Evolutionary conservation across 2,888 invertebrate genomes (phyloP), one percentile per base, ranked within the genome.

Genomic region (Leuctra nigra): DNA sequence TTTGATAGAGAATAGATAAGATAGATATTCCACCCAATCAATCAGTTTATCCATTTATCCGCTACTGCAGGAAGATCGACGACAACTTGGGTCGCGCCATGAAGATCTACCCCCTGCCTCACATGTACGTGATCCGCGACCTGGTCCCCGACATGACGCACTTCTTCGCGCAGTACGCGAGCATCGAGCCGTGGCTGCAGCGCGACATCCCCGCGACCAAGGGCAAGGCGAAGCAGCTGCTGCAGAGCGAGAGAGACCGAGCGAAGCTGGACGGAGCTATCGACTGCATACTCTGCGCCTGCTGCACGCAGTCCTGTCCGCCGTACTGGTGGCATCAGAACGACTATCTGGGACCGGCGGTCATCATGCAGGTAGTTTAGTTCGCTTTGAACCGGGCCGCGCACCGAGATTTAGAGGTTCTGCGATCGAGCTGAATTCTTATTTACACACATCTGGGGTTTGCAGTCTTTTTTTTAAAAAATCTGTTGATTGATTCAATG

Each of bases 301-400:
- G 91, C 68, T 91, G 91, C 66, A 78, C 86, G 0, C 88, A 86
- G 0, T 75, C 87, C 0, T 91, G 91, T 64, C 91, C 91, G 0
- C 84, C 86, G 55, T 91, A 91, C 69, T 91, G 91, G n/a, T 91
- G 91, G 91, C 87, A 88, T 63, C 83, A 85, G 0, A 82, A 89
- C 59, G 80, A 87, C 63, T 91, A 88, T 69, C 73, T 91, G 36
- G 91, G 91, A 0, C 91, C 91, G 0, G 88, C 90, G 1, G 77
- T 83, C 1, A 75, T 91, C 38, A 74, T 87, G 74, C 83, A 84
- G 66, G 72, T 72, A 63, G n/a, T n/a, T n/a, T n/a, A n/a, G n/a
- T n/a, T n/a, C n/a, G n/a, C n/a, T n/a, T n/a, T n/a, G n/a, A n/a
- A n/a, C n/a, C n/a, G n/a, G n/a, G n/a, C n/a, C n/a, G n/a, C n/a